phyloP scores from a whole-genome alignment of 2,113 vertebrate genomes.

The Eleginops maclovinus region DNA sequence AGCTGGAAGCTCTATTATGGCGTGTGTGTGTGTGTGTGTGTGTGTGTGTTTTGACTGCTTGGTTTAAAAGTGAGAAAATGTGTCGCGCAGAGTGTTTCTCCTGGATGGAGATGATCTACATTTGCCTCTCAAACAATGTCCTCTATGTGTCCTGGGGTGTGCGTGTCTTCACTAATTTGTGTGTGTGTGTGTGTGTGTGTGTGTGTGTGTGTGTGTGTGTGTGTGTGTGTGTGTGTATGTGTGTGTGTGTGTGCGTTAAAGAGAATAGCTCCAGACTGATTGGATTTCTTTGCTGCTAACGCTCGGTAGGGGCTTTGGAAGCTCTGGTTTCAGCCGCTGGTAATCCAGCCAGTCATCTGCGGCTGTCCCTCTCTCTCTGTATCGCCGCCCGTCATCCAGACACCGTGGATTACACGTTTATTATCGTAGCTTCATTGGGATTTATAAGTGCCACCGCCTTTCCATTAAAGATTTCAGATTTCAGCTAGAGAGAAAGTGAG shows the following conservation, averaged over 20 bases:
- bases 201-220: conserved; percentile 37
- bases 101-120: conserved; percentile 34
- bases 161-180: conserved; percentile 40
- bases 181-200: conserved; percentile 10
- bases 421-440: conserved; percentile 81
- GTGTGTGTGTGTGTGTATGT: conserved; percentile 35
- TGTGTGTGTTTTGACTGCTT: conserved; percentile 5
- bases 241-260: conserved; percentile 49
- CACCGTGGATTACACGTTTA: conserved; percentile 77
- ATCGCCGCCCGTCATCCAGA: conserved; percentile 74
- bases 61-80: conserved; percentile 48
- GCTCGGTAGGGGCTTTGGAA: conserved; percentile 74
- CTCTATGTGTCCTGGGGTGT: conserved; percentile 41
- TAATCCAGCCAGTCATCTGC: conserved; percentile 81
- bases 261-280: conserved; percentile 77
- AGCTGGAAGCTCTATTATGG: conserved; percentile 55
- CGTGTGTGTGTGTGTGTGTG: conserved; percentile 1
- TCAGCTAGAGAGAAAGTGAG: conserved; percentile 46
- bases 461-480: conserved; percentile 66
- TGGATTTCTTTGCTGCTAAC: conserved; percentile 80
- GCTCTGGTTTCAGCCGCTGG: conserved; percentile 77
- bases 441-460: conserved; percentile 61
- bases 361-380: conserved; percentile 72
- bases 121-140: conserved; percentile 64
- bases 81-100: conserved; percentile 29